Conservation (phyloP, 2,888 invertebrate genomes). For the Hanleya hanleyi region DNA sequence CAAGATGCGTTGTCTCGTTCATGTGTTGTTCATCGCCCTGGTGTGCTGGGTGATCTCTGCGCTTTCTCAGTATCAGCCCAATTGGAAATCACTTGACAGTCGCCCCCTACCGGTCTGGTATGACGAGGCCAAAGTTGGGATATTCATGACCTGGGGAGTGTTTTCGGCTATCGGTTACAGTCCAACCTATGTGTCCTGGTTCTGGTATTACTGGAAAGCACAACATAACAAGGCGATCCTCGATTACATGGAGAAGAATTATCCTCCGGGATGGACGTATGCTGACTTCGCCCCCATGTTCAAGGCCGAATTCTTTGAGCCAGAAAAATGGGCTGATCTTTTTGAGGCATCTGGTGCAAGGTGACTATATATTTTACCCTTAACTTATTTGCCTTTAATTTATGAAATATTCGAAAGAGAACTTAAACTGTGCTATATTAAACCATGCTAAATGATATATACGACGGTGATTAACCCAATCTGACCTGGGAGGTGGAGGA, state of each 20-base stretch:
- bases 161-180: conserved; percentile 47
- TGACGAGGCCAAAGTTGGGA: conserved; percentile 73
- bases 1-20: no score
- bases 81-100: conserved; percentile 72
- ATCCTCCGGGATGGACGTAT: conserved; percentile 88
- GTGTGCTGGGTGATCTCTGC: no score
- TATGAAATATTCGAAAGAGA: no score
- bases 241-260: conserved; percentile 85
- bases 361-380: no score
- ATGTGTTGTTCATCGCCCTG: no score
- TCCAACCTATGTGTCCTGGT: conserved; percentile 81
- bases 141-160: conserved; percentile 74
- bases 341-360: conserved; percentile 89
- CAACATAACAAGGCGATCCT: conserved; percentile 45
- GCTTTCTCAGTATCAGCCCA: conserved; percentile 43
- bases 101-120: conserved; percentile 72
- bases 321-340: conserved; percentile 86
- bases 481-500: no score
- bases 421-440: no score
- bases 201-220: conserved; percentile 86
- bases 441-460: no score
- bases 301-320: conserved; percentile 88
- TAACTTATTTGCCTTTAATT: no score
- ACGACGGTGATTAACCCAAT: no score
- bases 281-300: conserved; percentile 91